Evolutionary conservation across 2,797 vertebrate species (phyloP).

Genomic region (Sarcoramphus papa): DNA sequence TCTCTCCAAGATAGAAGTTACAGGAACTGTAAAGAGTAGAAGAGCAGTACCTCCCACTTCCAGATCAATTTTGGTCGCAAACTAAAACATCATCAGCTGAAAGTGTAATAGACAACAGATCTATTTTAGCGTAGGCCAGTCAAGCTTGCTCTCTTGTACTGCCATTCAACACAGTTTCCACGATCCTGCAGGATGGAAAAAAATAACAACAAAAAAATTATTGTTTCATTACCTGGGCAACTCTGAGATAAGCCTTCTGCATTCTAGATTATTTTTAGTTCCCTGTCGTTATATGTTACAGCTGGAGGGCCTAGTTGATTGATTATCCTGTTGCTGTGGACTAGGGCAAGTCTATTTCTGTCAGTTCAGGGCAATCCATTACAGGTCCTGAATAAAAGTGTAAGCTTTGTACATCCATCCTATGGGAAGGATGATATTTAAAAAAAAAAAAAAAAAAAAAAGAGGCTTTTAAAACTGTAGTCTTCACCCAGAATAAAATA

Average conservation of each 20-base stretch:
- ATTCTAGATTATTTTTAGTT: neutral
- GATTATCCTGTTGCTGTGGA: neutral
- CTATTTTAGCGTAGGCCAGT: neutral
- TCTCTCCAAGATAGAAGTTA: neutral
- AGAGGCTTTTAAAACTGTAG: neutral
- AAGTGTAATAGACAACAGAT: neutral
- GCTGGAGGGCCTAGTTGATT: neutral
- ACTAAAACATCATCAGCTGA: neutral
- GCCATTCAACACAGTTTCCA: neutral
- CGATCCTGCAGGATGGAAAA: accelerated
- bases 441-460: neutral
- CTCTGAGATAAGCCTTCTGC: neutral
- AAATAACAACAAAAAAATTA: neutral
- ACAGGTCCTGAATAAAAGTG: neutral
- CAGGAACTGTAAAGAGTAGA: neutral
- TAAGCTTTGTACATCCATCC: neutral
- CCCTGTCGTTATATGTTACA: neutral
- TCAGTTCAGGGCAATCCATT: neutral
- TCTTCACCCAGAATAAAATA: neutral
- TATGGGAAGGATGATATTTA: neutral
- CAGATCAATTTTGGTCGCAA: neutral
- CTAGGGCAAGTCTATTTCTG: neutral
- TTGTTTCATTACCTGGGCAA: neutral
- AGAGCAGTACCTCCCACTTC: neutral
- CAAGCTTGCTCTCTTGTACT: neutral